Percentiles rank a stretch among this genome's conserved stretches.
phyloP scores from a whole-genome alignment of 2,113 vertebrate species.

The Trematocara stigmaticum region DNA sequence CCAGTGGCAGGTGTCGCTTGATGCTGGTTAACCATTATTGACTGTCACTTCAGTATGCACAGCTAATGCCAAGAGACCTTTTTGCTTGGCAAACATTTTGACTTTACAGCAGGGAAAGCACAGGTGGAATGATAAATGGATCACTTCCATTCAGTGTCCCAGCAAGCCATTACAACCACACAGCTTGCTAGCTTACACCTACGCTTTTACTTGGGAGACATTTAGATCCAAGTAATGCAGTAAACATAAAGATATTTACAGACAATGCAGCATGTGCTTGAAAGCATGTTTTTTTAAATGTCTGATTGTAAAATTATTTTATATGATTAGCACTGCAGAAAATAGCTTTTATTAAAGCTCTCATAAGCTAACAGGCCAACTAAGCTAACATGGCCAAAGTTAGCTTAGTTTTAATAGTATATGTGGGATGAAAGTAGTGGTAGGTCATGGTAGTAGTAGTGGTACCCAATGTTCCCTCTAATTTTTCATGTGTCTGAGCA shows the following conservation, averaged over 20 bases:
- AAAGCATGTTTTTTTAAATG: not conserved
- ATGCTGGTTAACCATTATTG: not conserved
- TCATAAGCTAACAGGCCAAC: not conserved
- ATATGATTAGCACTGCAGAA: not conserved
- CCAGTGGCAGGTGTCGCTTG: not conserved
- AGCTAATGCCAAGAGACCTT: not conserved
- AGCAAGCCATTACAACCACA: not conserved
- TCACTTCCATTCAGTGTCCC: not conserved
- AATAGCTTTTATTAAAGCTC: not conserved
- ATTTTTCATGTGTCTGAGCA: not conserved
- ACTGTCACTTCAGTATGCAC: not conserved
- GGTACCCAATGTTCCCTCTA: not conserved
- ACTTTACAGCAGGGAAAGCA: not conserved
- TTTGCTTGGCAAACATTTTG: not conserved
- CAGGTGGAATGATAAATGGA: not conserved
- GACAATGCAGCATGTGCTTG: not conserved
- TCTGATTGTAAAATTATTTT: not conserved
- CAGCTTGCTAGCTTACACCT: not conserved
- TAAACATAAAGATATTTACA: not conserved
- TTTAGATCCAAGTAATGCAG: not conserved
- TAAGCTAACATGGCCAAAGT: not conserved
- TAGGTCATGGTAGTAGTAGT: not conserved
- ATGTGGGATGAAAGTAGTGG: not conserved
- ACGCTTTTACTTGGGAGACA: not conserved
- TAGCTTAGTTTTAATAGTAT: not conserved